phyloP scores from a whole-genome alignment of 2,888 invertebrate genomes.

The Scaptomyza reducta region DNA sequence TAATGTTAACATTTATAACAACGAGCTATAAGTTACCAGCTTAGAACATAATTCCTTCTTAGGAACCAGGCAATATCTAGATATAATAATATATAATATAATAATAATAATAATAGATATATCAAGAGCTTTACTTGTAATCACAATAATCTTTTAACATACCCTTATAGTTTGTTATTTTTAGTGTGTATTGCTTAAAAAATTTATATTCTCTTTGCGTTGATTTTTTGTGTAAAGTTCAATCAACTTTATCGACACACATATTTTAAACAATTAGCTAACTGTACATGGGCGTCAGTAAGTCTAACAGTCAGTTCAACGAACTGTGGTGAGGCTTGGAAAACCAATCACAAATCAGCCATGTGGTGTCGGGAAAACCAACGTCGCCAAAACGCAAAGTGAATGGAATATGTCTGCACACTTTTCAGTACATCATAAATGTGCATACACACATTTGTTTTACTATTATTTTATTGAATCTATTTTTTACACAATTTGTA shows the following conservation, averaged over 20 bases:
- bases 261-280: conserved; percentile 63
- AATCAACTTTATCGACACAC: conserved; percentile 55
- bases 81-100: no score
- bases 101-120: no score
- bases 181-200: conserved; percentile 4
- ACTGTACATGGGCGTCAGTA: conserved; percentile 40
- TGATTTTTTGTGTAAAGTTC: conserved; percentile 43
- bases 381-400: conserved; percentile 70
- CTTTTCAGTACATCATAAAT: conserved; percentile 35
- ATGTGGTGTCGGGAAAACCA: conserved; percentile 64
- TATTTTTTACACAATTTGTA: conserved; percentile 20
- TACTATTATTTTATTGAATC: conserved; percentile 47
- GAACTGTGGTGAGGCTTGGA: conserved; percentile 40
- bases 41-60: no score
- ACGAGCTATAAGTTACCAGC: no score
- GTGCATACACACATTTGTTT: conserved; percentile 10
- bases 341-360: conserved; percentile 54
- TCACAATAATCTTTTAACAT: no score
- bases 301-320: conserved; percentile 48
- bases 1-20: no score
- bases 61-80: no score
- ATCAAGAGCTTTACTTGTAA: no score
- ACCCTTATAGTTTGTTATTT: background rate
- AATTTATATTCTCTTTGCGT: conserved; percentile 58
- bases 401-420: conserved; percentile 75